These are phyloP conservation scores for Mionectes macconnelli DNA, from an alignment of 2,113 vertebrate species.

Conservation along the genomic window DNA sequence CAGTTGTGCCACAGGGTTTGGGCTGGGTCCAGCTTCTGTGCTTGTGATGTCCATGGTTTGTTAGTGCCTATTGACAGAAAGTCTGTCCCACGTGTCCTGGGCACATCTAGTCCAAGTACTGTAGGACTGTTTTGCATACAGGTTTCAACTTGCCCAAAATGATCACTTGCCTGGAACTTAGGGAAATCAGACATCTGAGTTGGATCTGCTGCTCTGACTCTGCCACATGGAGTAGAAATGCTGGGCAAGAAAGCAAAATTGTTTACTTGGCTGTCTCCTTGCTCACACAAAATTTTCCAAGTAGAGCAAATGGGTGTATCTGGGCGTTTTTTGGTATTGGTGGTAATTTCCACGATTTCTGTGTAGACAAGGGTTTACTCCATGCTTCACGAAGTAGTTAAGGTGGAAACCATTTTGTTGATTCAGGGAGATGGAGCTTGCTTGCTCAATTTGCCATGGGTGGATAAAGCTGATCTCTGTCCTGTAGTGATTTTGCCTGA, in stretches of 20 bases:
- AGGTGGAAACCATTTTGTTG: neutral
- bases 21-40: neutral
- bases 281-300: neutral
- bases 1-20: neutral
- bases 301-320: neutral
- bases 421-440: neutral
- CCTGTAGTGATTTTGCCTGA: neutral
- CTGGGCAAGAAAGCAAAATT: neutral
- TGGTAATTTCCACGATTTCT: neutral
- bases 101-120: neutral
- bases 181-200: neutral
- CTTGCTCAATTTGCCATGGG: neutral
- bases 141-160: accelerated
- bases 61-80: accelerated
- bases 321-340: neutral
- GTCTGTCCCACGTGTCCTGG: neutral
- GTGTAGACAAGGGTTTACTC: neutral
- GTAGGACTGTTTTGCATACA: neutral
- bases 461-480: neutral
- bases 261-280: neutral
- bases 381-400: neutral
- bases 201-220: neutral
- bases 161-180: accelerated
- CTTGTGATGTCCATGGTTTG: neutral
- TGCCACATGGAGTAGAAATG: neutral